Evolutionary conservation across 2,797 vertebrate genomes (phyloP).

Genomic region (Sebastes goodei): DNA sequence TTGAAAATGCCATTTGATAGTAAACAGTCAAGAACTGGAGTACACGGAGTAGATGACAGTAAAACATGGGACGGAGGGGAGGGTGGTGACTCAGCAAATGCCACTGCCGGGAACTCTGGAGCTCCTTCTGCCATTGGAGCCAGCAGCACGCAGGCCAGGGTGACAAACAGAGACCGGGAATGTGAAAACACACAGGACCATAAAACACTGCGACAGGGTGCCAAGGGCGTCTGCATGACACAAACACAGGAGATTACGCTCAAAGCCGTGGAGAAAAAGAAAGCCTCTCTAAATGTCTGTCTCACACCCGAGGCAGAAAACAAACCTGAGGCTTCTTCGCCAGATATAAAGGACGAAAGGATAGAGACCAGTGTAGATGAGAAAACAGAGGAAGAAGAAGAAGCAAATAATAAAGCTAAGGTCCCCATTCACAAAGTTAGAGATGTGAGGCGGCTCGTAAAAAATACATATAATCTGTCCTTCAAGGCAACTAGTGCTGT

Average conservation of each 20-base stretch:
- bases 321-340: conserved; percentile 45
- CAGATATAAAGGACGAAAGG: conserved; percentile 32
- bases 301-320: conserved; percentile 72
- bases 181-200: conserved; percentile 61
- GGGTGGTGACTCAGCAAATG: conserved; percentile 72
- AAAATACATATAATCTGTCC: conserved; percentile 89
- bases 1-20: conserved; percentile 61
- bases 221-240: conserved; percentile 68
- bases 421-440: conserved; percentile 86
- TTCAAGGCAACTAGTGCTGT: conserved; percentile 74
- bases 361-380: conserved; percentile 12
- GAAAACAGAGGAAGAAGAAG: conserved; percentile 60
- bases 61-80: conserved; percentile 48
- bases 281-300: conserved; percentile 66
- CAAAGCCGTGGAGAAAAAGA: conserved; percentile 77
- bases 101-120: conserved; percentile 52
- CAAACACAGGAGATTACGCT: conserved; percentile 78
- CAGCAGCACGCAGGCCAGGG: conserved; percentile 41
- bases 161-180: conserved; percentile 71
- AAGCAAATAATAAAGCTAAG: conserved; percentile 70
- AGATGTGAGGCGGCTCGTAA: conserved; percentile 91
- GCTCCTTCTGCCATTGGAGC: conserved; percentile 54
- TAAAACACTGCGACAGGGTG: conserved; percentile 67
- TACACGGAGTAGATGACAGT: conserved; percentile 26
- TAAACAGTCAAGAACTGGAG: conserved; percentile 45